Percentiles rank a stretch among this genome's conserved stretches.
These are phyloP conservation scores for Ischnura elegans DNA, from an alignment of 2,888 invertebrate species.

Conservation along the genomic window DNA sequence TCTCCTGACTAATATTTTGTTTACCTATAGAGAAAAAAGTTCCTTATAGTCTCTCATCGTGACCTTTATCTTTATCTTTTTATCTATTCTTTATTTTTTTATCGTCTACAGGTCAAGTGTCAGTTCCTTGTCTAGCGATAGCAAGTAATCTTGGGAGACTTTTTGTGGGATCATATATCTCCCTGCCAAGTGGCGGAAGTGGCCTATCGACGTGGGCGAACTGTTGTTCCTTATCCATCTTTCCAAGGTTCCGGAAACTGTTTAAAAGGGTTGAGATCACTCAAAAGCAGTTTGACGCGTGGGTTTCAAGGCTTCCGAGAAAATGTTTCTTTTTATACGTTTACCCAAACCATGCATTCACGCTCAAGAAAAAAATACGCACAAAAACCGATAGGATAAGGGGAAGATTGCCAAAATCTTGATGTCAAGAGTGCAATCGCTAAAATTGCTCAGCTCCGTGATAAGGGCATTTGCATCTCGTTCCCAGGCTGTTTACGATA, in stretches of 20 bases:
- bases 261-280: conserved; percentile 4
- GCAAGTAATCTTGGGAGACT: background rate
- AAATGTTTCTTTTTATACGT: background rate
- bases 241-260: conserved; percentile 1
- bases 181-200: conserved; percentile 8
- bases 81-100: background rate
- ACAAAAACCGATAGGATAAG: background rate
- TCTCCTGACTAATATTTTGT: conserved; percentile 2
- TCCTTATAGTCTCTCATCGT: background rate
- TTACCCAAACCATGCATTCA: background rate
- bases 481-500: background rate
- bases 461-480: background rate
- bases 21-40: background rate
- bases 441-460: background rate
- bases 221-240: background rate
- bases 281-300: background rate
- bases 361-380: background rate
- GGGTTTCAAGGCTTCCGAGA: background rate
- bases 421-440: background rate
- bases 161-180: background rate
- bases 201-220: background rate
- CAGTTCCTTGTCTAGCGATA: background rate
- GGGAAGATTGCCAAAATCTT: background rate
- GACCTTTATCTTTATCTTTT: background rate
- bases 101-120: background rate